Evolutionary conservation across 2,113 vertebrate species (phyloP), one percentile per base, ranked within the genome.

Genomic region (Numida meleagris): DNA sequence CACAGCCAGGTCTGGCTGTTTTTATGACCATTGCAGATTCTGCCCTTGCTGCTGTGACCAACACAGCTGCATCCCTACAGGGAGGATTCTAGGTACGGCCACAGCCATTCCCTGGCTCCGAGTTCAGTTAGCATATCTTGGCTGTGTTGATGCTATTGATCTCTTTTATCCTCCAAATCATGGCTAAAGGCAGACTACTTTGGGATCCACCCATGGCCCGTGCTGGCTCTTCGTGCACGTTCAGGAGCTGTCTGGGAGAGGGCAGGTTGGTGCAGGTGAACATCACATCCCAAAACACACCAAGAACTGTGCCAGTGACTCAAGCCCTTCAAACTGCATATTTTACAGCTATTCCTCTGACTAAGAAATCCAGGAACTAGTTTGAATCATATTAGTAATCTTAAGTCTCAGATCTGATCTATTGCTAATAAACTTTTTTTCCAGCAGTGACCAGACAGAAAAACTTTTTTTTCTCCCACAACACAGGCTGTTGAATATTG

Each of bases 291-390:
- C 90, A 80, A 14, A 92, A 83, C 73, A 71, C 59, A 38, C 17
- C 14, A 57, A 43, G 3, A 7, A 23, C 1, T 0, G 17, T 88
- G 88, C 80, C 80, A 93, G 4, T 18, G 68, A 71, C 34, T 89
- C 51, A 59, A 42, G 78, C 43, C 25, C 29, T 74, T 74, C 61
- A 61, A 70, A 61, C 57, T 65, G 46, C 40, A 57, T 74, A 10
- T 70, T 63, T 65, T 68, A 83, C 51, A 86, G 65, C 48, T 75
- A 67, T 13, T 63, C 38, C 51, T 65, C 34, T 40, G 88, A 78
- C 87, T 82, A 61, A 67, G 93, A 94, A 88, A 93, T 88, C 50
- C 94, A 95, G 93, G 79, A 95, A 91, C 82, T 59, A 46, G 33
- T 50, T 59, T 80, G 78, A 85, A 94, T 63, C 63, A 12, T 80